Evolutionary conservation across 2,113 vertebrate species (phyloP), one percentile per base, ranked within the genome.

Genomic region (Mus pahari): DNA sequence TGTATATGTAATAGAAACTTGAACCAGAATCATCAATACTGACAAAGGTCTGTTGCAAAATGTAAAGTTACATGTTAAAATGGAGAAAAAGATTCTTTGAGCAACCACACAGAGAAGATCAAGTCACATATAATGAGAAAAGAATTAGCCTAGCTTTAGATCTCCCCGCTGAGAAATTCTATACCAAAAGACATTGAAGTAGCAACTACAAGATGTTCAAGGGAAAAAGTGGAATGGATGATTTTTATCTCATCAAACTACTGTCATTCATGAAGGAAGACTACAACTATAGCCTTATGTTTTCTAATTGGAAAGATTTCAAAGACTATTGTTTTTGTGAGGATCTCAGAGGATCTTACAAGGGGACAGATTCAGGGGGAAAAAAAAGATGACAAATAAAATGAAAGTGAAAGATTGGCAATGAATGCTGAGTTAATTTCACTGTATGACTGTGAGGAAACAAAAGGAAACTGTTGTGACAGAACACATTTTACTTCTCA

Each of bases 261-360:
- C 39, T 68, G 8, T 89, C 45, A 73, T 74, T 81, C 62, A 73
- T 12, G 4, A 83, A 20, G 58, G 64, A 96, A 88, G 20, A 58
- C 7, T 73, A 66, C 5, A 82, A 42, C 7, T 78, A 50, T 3
- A 77, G 66, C 36, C 6, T 58, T 62, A 53, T 90, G 7, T 9
- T 84, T 93, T 91, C 66, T 31, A 86, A 91, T 53, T 95, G 53
- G 45, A 39, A 88, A 50, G 16, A 79, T 45, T 89, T 91, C 4
- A 79, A 66, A 90, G 58, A 53, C 12, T 87, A 83, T 53, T 93
- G 14, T 89, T 94, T 91, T 73, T 88, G 11, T 68, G n/a, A 86
- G 5, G 14, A 17, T 84, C 19, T 89, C 36, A 68, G 55, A 60
- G 28, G n/a, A 94, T 78, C 36, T 17, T 83, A 39, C 20, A 87